Evolutionary conservation across 2,113 vertebrate species (phyloP), one percentile per base, ranked within the genome.

Genomic region (Alligator mississippiensis): DNA sequence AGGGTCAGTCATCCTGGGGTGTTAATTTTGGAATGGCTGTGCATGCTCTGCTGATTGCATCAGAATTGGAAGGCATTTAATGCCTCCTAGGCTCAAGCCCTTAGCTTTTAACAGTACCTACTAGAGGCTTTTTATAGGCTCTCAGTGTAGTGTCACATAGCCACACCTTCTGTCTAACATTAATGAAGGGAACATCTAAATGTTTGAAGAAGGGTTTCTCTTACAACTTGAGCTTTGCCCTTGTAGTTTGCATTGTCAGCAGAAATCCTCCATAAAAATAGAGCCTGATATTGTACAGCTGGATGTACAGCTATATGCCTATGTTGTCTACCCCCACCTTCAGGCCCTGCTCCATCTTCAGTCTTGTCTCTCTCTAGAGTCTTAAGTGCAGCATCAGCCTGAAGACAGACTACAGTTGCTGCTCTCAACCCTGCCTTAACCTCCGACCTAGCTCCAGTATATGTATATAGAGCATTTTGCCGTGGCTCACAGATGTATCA

Each of bases 181-280:
- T 86, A 86, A 47, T 59, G 27, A 89, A 91, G 76, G 72, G 72
- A 74, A 79, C 38, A 18, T 80, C 80, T 95, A 34, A 5, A 2
- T 75, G 62, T 75, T 62, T 74, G 47, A 24, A 47, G 24, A 7
- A 70, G 4, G 24, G 60, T 64, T 58, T 5, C 76, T 78, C 77
- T 85, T 55, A 3, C 27, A 76, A 64, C 90, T 92, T 78, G 54
- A 88, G 63, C n/a, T 92, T 92, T 90, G 68, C 57, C 60, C 28
- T 81, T 79, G 58, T 90, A 22, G 38, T 66, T 87, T 92, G 25
- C 6, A 38, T 90, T 90, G 77, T 92, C 85, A 95, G 68, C 75
- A 81, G 61, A 90, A 94, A 63, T 25, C 87, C 70, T 68, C 63
- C 4, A 24, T 89, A 86, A 89, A 94, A 55, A n/a, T 82, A 90